Evolutionary conservation across 2,797 vertebrate species (phyloP).

Genomic region (Pogoniulus pusillus): DNA sequence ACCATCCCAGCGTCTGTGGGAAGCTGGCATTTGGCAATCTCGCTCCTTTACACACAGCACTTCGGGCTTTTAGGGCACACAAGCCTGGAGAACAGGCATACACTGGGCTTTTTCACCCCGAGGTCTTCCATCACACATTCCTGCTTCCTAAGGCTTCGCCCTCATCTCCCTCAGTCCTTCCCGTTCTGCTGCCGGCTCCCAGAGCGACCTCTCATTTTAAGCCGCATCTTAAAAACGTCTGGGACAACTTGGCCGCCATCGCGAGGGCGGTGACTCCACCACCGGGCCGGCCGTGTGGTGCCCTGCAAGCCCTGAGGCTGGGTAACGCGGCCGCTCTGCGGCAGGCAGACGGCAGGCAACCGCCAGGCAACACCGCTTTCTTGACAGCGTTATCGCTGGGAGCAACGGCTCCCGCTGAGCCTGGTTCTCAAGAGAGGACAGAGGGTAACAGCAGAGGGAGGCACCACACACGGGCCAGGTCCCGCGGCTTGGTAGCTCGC

Average conservation of each 20-base stretch:
- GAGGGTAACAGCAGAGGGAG: too few relatives aligned
- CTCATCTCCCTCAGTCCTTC: background rate
- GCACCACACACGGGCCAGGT: fast-evolving
- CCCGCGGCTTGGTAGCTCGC: too few relatives aligned
- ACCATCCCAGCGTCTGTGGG: background rate
- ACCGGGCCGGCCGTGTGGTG: background rate
- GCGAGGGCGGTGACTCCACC: background rate
- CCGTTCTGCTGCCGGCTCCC: background rate
- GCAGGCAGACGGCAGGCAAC: background rate
- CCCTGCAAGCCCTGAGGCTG: background rate
- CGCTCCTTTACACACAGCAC: too few relatives aligned
- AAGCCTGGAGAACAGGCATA: background rate
- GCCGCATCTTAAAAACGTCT: background rate
- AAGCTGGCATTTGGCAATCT: background rate
- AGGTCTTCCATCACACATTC: background rate
- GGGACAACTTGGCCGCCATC: background rate
- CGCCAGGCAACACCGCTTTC: background rate
- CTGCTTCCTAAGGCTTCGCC: background rate
- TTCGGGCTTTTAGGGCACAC: too few relatives aligned
- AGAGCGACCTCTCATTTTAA: background rate
- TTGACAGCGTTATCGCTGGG: background rate
- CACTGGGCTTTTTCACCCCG: background rate
- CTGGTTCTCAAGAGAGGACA: fast-evolving
- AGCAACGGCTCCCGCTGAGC: background rate
- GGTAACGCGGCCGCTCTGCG: fast-evolving